phyloP scores from a whole-genome alignment of 1,140 invertebrate species.

The Harlomillsia oculata region DNA sequence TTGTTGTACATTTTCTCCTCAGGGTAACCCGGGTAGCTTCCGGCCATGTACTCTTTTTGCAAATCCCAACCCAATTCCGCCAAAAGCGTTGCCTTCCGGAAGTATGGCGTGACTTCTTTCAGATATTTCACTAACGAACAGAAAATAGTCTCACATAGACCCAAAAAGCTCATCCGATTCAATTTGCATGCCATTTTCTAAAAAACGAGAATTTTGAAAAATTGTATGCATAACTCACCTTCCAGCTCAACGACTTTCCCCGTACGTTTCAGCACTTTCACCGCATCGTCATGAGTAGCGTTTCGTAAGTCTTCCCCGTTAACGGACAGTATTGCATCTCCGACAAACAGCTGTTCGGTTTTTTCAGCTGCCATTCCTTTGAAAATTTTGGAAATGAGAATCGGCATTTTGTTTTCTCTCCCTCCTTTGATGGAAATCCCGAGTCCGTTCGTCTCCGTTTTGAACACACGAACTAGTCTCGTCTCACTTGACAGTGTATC shows the following conservation, averaged over 20 bases:
- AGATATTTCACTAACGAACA: slow-evolving; percentile 85
- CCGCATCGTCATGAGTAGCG: slow-evolving; percentile 97
- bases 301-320: slow-evolving; percentile 94
- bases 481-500: slow-evolving; percentile 53
- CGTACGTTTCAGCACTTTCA: slow-evolving; percentile 89
- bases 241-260: slow-evolving; percentile 95
- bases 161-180: no score
- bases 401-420: slow-evolving; percentile 97
- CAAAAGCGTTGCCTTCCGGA: slow-evolving; percentile 88
- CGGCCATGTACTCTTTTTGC: slow-evolving; percentile 67
- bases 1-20: slow-evolving; percentile 32
- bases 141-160: no score
- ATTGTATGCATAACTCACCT: slow-evolving; percentile 75
- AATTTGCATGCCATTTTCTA: no score
- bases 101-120: slow-evolving; percentile 92
- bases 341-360: slow-evolving; percentile 93
- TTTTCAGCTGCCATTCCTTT: slow-evolving; percentile 93
- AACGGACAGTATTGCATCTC: slow-evolving; percentile 94
- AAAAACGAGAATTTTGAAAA: not conserved
- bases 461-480: slow-evolving; percentile 81
- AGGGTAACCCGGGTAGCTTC: slow-evolving; percentile 43
- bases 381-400: slow-evolving; percentile 96
- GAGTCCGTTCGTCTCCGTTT: slow-evolving; percentile 92
- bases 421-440: slow-evolving; percentile 98
- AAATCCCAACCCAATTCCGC: slow-evolving; percentile 70